phyloP scores from a whole-genome alignment of 2,797 vertebrate species.

The Tympanoctomys barrerae region DNA sequence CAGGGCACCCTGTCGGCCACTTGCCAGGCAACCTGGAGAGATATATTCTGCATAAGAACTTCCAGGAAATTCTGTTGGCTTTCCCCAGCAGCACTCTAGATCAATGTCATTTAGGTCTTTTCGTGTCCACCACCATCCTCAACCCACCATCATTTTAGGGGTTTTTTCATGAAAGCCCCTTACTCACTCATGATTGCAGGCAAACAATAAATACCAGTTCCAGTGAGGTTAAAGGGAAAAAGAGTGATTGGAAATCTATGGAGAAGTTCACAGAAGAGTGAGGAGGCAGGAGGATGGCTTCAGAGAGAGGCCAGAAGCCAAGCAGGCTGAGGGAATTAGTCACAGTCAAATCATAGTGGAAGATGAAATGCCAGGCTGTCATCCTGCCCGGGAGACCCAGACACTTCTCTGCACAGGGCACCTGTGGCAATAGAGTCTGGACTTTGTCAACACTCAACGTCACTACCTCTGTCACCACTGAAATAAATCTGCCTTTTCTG shows the following conservation, averaged over 20 bases:
- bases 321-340: background rate
- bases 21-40: background rate
- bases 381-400: background rate
- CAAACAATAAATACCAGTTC: background rate
- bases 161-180: background rate
- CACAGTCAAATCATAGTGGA: accelerated
- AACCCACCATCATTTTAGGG: background rate
- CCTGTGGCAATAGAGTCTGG: background rate
- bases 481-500: background rate
- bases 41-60: background rate
- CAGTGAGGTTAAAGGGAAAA: background rate
- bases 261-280: background rate
- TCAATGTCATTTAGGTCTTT: background rate
- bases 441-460: background rate
- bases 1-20: background rate
- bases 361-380: background rate
- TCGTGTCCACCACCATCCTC: background rate
- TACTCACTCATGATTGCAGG: background rate
- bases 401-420: background rate
- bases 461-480: background rate
- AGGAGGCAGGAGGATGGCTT: background rate
- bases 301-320: background rate
- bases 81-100: background rate
- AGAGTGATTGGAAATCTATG: background rate
- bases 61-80: background rate